A percentile compares a stretch with the other conserved stretches of the same genome.
Evolutionary conservation across 1,140 invertebrate species (phyloP).

Genomic region (Archivesica marissinica): DNA sequence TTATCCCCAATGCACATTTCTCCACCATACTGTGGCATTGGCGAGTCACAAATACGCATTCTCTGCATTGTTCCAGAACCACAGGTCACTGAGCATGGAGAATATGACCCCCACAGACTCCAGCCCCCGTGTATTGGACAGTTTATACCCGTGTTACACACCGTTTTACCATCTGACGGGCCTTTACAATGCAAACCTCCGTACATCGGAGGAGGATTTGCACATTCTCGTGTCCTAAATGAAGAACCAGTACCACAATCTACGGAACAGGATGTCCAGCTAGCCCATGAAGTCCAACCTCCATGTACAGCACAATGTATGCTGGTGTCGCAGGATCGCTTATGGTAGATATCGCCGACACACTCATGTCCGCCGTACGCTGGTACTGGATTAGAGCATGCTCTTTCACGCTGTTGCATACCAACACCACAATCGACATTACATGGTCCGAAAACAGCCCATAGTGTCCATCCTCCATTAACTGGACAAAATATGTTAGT

Average conservation of each 20-base stretch:
- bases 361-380: slow-evolving; percentile 80
- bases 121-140: slow-evolving; percentile 65
- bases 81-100: slow-evolving; percentile 57
- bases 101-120: slow-evolving; percentile 62
- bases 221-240: slow-evolving; percentile 60
- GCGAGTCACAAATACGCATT: slow-evolving; percentile 65
- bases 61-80: slow-evolving; percentile 62
- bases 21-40: slow-evolving; percentile 75
- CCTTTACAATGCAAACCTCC: slow-evolving; percentile 75
- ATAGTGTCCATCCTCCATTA: slow-evolving; percentile 77
- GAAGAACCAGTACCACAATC: slow-evolving; percentile 64
- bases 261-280: slow-evolving; percentile 67
- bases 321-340: slow-evolving; percentile 69
- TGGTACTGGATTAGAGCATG: slow-evolving; percentile 76
- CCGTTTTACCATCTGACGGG: slow-evolving; percentile 34
- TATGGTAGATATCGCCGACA: slow-evolving; percentile 66
- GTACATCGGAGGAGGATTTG: slow-evolving; percentile 72
- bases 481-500: slow-evolving; percentile 52
- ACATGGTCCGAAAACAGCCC: slow-evolving; percentile 78
- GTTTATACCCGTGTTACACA: slow-evolving; percentile 64
- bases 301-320: slow-evolving; percentile 82
- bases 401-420: slow-evolving; percentile 63
- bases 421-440: slow-evolving; percentile 74
- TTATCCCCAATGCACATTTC: slow-evolving; percentile 67
- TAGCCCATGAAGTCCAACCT: slow-evolving; percentile 67